These are phyloP conservation scores for Sinonovacula constricta DNA, from an alignment of 1,140 invertebrate genomes.

Conservation along the genomic window DNA sequence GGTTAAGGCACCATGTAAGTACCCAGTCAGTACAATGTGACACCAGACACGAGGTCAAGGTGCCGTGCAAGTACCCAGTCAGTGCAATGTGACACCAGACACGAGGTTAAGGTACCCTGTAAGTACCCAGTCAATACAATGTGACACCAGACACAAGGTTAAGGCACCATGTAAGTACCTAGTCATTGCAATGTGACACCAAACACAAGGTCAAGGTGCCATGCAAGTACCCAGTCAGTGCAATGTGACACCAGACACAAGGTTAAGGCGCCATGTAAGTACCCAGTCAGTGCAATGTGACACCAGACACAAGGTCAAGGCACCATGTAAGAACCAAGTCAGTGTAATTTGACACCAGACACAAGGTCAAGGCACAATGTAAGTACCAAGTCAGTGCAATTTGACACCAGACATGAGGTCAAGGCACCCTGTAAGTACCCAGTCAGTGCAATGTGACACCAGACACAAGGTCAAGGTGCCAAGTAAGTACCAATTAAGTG, in stretches of 20 bases:
- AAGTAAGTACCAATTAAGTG: slow-evolving; percentile 62
- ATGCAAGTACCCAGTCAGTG: slow-evolving; percentile 68
- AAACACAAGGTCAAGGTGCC: slow-evolving; percentile 67
- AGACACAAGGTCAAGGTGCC: slow-evolving; percentile 67
- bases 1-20: slow-evolving; percentile 70
- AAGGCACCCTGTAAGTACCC: slow-evolving; percentile 67
- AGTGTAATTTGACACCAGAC: slow-evolving; percentile 60
- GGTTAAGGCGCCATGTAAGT: slow-evolving; percentile 70
- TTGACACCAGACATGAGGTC: slow-evolving; percentile 60
- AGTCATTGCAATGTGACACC: slow-evolving; percentile 59
- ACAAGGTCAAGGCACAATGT: slow-evolving; percentile 69
- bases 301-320: slow-evolving; percentile 62
- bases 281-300: slow-evolving; percentile 63
- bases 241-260: slow-evolving; percentile 61
- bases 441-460: slow-evolving; percentile 59
- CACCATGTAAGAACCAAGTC: slow-evolving; percentile 65
- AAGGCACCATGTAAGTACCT: slow-evolving; percentile 70
- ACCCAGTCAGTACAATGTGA: slow-evolving; percentile 60
- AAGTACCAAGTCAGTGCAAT: slow-evolving; percentile 60
- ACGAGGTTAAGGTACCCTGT: slow-evolving; percentile 70
- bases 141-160: slow-evolving; percentile 61
- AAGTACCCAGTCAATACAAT: slow-evolving; percentile 64
- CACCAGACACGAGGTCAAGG: slow-evolving; percentile 62
- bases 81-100: slow-evolving; percentile 62
- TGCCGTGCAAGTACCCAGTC: slow-evolving; percentile 66